Evolutionary conservation across 2,888 invertebrate species (phyloP).

Genomic region (Hermaeophaga mercurialis): DNA sequence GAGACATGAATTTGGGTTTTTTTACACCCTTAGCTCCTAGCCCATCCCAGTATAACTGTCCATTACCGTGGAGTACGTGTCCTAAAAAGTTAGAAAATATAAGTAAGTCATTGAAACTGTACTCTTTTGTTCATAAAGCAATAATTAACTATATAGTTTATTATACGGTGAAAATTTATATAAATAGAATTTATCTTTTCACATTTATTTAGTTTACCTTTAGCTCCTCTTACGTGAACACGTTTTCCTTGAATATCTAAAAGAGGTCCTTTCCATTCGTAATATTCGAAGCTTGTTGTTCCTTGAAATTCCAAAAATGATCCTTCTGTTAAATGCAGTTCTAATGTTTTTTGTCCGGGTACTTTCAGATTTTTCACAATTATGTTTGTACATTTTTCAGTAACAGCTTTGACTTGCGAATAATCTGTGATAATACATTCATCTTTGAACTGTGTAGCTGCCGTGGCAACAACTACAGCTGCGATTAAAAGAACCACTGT

Average conservation of each 20-base stretch:
- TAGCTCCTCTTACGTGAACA: background rate
- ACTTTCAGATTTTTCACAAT: conserved; percentile 6
- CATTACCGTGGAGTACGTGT: conserved; percentile 4
- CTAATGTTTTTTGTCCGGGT: conserved; percentile 8
- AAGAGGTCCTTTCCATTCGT: conserved; percentile 19
- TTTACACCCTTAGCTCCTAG: conserved; percentile 11
- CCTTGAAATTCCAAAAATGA: conserved; percentile 12
- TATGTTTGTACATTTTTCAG: conserved; percentile 10
- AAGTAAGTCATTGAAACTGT: too few species aligned
- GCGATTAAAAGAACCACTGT: background rate
- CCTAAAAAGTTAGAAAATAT: conserved; percentile 5
- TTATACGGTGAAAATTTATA: too few species aligned
- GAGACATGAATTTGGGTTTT: conserved; percentile 10
- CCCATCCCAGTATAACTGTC: conserved; percentile 14
- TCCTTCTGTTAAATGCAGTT: conserved; percentile 7
- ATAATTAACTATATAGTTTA: too few species aligned
- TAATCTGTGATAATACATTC: conserved; percentile 7
- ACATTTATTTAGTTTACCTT: conserved; percentile 21
- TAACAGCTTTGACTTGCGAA: background rate
- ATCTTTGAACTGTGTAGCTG: background rate
- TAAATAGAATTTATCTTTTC: too few species aligned
- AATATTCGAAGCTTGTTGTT: conserved; percentile 11
- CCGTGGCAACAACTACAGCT: background rate
- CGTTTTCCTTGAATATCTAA: conserved; percentile 4
- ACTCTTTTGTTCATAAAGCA: too few species aligned